Percentiles rank a stretch among this genome's conserved stretches.
Conservation (phyloP, 2,113 vertebrate species). For the Potamarius usumacintae region DNA sequence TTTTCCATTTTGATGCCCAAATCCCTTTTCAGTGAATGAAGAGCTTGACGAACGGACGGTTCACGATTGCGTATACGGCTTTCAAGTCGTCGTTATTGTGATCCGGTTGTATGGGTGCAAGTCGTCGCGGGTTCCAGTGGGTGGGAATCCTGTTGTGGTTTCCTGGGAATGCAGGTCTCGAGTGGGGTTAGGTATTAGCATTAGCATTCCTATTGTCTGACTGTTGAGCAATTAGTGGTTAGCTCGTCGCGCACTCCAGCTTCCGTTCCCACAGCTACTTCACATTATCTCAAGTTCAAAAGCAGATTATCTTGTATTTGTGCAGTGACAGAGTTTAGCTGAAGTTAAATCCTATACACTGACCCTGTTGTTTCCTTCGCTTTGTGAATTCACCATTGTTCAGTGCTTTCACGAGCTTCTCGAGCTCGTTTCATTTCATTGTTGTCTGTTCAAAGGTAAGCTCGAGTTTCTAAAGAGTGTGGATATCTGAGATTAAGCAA, state of each 20-base stretch:
- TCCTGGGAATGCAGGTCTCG: neutral
- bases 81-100: slow-evolving; percentile 2
- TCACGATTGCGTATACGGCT: neutral
- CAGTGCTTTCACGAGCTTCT: neutral
- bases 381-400: slow-evolving; percentile 43
- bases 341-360: slow-evolving; percentile 53
- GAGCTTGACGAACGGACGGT: neutral
- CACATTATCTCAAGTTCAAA: slow-evolving; percentile 69
- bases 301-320: slow-evolving; percentile 70
- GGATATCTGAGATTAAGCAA: neutral
- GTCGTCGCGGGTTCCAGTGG: neutral
- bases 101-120: neutral
- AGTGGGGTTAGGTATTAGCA: slow-evolving; percentile 42
- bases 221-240: slow-evolving; percentile 55
- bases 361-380: slow-evolving; percentile 40
- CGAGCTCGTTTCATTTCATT: neutral
- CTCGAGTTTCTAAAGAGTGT: neutral
- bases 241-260: slow-evolving; percentile 49
- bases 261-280: slow-evolving; percentile 75
- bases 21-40: slow-evolving; percentile 1
- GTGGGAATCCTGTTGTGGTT: slow-evolving; percentile 5
- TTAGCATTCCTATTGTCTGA: slow-evolving; percentile 57
- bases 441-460: slow-evolving; percentile 7
- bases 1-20: neutral
- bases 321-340: slow-evolving; percentile 58